These are phyloP conservation scores for Silurus meridionalis DNA, from an alignment of 2,113 vertebrate species.

Conservation along the genomic window DNA sequence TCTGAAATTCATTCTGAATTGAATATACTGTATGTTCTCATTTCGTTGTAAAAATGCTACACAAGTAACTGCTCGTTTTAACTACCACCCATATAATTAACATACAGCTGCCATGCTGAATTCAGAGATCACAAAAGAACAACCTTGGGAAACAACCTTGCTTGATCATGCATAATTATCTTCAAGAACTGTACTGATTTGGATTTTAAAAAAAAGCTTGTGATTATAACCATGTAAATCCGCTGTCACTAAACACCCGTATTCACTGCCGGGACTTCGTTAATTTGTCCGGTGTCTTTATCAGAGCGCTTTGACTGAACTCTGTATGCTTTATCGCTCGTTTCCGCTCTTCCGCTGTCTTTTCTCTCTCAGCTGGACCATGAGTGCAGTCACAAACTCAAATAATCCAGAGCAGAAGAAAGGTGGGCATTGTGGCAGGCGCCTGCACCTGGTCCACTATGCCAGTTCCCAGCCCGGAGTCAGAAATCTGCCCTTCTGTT, in stretches of 20 bases:
- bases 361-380: constrained; percentile 12
- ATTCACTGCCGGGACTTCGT: not conserved
- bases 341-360: constrained; percentile 38
- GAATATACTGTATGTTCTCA: not conserved
- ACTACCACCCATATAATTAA: not conserved
- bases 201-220: not conserved
- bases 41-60: not conserved
- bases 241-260: not conserved
- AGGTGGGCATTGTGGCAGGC: constrained; percentile 44
- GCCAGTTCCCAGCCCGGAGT: constrained; percentile 23
- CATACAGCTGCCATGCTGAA: not conserved
- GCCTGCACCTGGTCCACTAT: constrained; percentile 38
- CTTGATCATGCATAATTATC: not conserved
- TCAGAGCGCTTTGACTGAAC: constrained; percentile 28
- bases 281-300: not conserved
- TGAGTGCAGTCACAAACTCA: not conserved
- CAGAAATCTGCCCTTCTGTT: not conserved
- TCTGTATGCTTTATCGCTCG: not conserved
- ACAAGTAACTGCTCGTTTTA: not conserved
- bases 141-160: not conserved
- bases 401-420: constrained; percentile 41
- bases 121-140: not conserved
- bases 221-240: not conserved
- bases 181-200: not conserved
- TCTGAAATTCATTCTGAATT: not conserved